Evolutionary conservation across 92 coral and sea anemone species (phyloP).

Genomic region (Actinernus sp.): DNA sequence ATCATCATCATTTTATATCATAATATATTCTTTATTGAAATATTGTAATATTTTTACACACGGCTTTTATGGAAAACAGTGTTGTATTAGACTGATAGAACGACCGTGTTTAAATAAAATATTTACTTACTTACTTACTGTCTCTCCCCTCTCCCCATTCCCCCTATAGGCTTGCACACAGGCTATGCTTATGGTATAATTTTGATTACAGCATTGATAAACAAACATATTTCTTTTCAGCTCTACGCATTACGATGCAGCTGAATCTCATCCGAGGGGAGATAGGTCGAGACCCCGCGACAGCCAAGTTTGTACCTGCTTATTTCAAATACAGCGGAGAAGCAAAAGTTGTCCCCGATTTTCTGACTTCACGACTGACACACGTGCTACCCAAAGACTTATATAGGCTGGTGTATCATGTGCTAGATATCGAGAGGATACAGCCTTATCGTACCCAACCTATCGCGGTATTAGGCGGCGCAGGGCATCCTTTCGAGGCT

Average conservation of each 20-base stretch:
- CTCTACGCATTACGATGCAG: constrained; percentile 52
- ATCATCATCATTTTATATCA: too few relatives aligned
- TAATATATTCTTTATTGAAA: too few relatives aligned
- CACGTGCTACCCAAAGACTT: constrained; percentile 60
- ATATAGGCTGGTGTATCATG: constrained; percentile 60
- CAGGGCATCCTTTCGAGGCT: constrained; percentile 66
- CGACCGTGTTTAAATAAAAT: too few relatives aligned
- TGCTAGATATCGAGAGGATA: constrained; percentile 61
- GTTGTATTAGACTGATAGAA: too few relatives aligned
- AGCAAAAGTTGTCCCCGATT: constrained; percentile 60
- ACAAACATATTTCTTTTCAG: constrained; percentile 30
- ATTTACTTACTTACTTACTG: too few relatives aligned
- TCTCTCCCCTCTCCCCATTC: too few relatives aligned
- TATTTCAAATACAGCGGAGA: constrained; percentile 53
- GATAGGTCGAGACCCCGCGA: constrained; percentile 52
- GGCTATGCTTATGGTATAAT: too few relatives aligned
- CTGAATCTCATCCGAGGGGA: constrained; percentile 65
- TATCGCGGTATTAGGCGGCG: constrained; percentile 64
- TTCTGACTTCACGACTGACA: constrained; percentile 48
- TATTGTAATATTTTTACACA: too few relatives aligned
- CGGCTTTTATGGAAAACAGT: too few relatives aligned
- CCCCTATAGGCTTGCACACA: too few relatives aligned
- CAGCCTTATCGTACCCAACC: constrained; percentile 62
- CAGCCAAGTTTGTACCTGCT: constrained; percentile 57
- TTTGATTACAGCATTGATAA: too few relatives aligned